Conservation (phyloP, 2,888 invertebrate genomes). For the Gisinianus flammeolus region DNA sequence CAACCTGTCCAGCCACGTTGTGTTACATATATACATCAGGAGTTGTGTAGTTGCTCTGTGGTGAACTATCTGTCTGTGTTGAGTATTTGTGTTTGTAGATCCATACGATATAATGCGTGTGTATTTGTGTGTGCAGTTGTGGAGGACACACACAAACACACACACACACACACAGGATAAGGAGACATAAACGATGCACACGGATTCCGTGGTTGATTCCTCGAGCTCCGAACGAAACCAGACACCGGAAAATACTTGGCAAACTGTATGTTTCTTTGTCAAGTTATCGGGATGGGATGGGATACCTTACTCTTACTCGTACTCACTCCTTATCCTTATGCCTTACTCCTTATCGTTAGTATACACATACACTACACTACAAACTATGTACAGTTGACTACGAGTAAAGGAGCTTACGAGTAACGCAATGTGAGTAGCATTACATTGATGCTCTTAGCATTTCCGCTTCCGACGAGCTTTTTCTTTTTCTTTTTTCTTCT, state of each 20-base stretch:
- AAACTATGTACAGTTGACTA: neutral
- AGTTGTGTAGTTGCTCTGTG: slow-evolving; percentile 15
- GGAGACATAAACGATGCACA: slow-evolving; percentile 29
- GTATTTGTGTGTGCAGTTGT: neutral
- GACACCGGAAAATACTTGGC: slow-evolving; percentile 57
- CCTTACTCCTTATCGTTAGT: neutral
- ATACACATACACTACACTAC: neutral
- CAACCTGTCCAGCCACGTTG: slow-evolving; percentile 30
- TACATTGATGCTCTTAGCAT: slow-evolving; percentile 52
- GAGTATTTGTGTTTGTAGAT: neutral
- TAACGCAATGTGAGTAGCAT: slow-evolving; percentile 20
- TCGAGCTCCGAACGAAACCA: slow-evolving; percentile 55
- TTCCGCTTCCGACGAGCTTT: slow-evolving; percentile 57
- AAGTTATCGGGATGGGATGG: slow-evolving; percentile 45
- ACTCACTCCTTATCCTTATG: neutral
- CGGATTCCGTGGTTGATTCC: slow-evolving; percentile 46
- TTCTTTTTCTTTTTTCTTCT: slow-evolving; percentile 15
- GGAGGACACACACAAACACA: neutral
- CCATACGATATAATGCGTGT: neutral
- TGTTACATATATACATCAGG: neutral
- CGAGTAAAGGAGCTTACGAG: slow-evolving; percentile 5
- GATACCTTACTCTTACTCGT: no score
- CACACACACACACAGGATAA: neutral
- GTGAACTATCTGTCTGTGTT: neutral
- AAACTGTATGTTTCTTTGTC: slow-evolving; percentile 40